A percentile compares a stretch with the other conserved stretches of the same genome.
phyloP scores from a whole-genome alignment of 1,140 invertebrate species.

The Physella acuta region DNA sequence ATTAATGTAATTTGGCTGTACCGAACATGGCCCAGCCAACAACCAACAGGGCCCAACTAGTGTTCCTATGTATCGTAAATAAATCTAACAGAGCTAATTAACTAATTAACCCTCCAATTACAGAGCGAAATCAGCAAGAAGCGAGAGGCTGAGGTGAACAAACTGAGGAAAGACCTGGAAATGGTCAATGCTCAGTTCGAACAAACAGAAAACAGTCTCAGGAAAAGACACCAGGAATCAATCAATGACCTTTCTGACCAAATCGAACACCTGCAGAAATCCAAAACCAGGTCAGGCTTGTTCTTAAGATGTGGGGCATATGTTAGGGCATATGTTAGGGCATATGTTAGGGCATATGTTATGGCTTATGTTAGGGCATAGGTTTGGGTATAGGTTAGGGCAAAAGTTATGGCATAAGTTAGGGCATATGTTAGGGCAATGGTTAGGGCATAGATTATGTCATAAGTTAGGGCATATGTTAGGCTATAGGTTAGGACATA shows the following conservation, averaged over 20 bases:
- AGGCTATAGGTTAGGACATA: background rate
- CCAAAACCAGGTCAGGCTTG: slow-evolving; percentile 50
- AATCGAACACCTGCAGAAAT: slow-evolving; percentile 54
- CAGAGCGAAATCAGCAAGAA: slow-evolving; percentile 55
- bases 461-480: background rate
- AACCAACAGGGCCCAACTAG: too few relatives aligned
- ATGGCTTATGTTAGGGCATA: background rate
- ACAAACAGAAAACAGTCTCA: slow-evolving; percentile 48
- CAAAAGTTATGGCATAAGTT: background rate
- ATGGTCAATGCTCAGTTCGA: slow-evolving; percentile 51
- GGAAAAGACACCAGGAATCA: slow-evolving; percentile 55
- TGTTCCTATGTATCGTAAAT: too few relatives aligned
- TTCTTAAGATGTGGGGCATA: background rate
- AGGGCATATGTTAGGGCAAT: background rate
- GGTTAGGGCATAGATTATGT: background rate
- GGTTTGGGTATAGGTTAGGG: background rate
- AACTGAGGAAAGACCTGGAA: slow-evolving; percentile 59
- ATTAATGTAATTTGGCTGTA: too few relatives aligned
- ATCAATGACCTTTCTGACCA: slow-evolving; percentile 59
- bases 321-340: background rate
- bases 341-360: background rate
- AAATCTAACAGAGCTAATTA: too few relatives aligned
- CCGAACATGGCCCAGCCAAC: too few relatives aligned
- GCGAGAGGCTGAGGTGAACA: slow-evolving; percentile 54
- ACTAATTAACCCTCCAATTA: too few relatives aligned